phyloP scores from a whole-genome alignment of 2,113 vertebrate genomes.

The Pteropus alecto region DNA sequence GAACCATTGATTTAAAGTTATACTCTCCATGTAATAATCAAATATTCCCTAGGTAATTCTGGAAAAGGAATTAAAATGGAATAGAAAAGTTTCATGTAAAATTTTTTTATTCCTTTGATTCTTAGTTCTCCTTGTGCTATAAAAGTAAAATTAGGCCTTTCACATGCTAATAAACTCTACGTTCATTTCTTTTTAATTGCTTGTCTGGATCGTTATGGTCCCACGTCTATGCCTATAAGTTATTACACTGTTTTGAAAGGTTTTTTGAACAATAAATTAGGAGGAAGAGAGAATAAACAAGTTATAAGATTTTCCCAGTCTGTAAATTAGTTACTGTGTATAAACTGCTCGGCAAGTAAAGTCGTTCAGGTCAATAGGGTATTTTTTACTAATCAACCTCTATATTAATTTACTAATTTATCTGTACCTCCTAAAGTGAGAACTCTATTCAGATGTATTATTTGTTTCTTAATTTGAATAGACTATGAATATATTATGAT shows the following conservation, averaged over 20 bases:
- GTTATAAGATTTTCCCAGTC: slow-evolving; percentile 6
- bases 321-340: slow-evolving; percentile 56
- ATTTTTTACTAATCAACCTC: slow-evolving; percentile 65
- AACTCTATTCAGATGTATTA: slow-evolving; percentile 47
- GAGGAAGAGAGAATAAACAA: slow-evolving; percentile 40
- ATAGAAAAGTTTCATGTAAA: not conserved
- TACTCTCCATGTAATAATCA: not conserved
- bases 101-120: not conserved
- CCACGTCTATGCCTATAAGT: not conserved
- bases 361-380: slow-evolving; percentile 41
- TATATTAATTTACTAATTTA: slow-evolving; percentile 67
- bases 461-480: slow-evolving; percentile 62
- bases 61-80: not conserved
- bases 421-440: slow-evolving; percentile 44
- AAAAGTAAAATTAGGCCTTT: not conserved
- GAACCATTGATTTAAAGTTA: not conserved
- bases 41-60: not conserved
- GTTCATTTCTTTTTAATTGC: not conserved
- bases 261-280: slow-evolving; percentile 25
- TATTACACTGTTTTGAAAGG: not conserved
- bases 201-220: not conserved
- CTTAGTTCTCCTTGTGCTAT: not conserved
- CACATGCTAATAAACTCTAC: not conserved
- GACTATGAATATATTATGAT: slow-evolving; percentile 57
- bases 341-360: slow-evolving; percentile 55